Evolutionary conservation across 2,888 invertebrate genomes (phyloP).

Genomic region (Pseudococcus jackbeardsleyi): DNA sequence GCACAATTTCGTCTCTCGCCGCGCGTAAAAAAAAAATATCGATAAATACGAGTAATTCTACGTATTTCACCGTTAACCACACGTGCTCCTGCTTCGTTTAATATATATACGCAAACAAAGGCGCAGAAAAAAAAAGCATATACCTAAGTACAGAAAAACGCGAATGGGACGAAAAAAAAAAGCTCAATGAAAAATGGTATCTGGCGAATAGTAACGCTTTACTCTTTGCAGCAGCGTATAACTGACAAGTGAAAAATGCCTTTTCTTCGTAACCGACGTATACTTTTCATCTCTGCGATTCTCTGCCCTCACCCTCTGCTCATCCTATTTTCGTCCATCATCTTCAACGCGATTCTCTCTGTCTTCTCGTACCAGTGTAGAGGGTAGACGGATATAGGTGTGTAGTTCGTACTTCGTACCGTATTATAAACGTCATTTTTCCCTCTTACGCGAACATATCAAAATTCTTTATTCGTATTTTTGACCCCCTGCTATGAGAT

Average conservation of each 20-base stretch:
- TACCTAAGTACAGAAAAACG: background rate
- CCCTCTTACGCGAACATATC: background rate
- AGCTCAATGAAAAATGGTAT: slow-evolving; percentile 45
- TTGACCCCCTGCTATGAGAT: background rate
- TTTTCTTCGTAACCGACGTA: slow-evolving; percentile 42
- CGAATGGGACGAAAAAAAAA: background rate
- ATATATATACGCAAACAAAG: background rate
- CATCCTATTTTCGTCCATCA: background rate
- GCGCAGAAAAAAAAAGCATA: background rate
- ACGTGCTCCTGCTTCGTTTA: background rate
- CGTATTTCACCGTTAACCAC: background rate
- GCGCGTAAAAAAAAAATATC: background rate
- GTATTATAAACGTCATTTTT: slow-evolving; percentile 28
- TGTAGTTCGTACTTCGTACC: background rate
- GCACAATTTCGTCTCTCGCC: background rate
- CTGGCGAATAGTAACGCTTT: slow-evolving; percentile 25
- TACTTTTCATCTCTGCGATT: slow-evolving; percentile 37
- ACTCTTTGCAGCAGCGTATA: background rate
- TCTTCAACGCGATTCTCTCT: background rate
- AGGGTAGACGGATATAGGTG: too few species aligned
- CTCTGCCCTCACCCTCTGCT: background rate
- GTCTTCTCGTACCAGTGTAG: background rate
- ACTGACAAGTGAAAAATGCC: slow-evolving; percentile 48
- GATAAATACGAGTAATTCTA: background rate
- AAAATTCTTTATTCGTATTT: background rate